These are phyloP conservation scores for Brachyalestes nurse DNA, from an alignment of 2,797 vertebrate genomes.

Conservation along the genomic window DNA sequence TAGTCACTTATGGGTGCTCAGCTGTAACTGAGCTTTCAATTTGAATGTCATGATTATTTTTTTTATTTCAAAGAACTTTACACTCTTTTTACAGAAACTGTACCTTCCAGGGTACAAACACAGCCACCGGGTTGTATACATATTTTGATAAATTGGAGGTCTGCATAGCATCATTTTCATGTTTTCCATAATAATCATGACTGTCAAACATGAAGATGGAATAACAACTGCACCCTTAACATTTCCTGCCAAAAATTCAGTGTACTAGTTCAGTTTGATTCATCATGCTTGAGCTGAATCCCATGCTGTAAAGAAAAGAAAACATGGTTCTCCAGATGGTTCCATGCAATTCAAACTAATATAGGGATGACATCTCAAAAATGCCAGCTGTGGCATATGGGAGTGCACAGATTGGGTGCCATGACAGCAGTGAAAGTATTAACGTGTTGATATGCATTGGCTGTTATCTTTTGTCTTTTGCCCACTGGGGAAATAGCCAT, in stretches of 20 bases:
- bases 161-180: no score
- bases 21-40: no score
- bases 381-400: constrained; percentile 10
- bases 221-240: constrained; percentile 6
- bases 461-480: constrained; percentile 18
- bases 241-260: constrained; percentile 2
- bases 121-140: no score
- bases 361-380: constrained; percentile 20
- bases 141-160: no score
- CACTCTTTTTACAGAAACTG: no score
- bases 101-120: no score
- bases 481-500: constrained; percentile 17
- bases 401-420: constrained; percentile 24
- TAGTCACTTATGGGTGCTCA: no score
- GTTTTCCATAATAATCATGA: no score
- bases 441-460: constrained; percentile 28
- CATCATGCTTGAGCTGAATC: constrained; percentile 3
- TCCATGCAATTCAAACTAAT: constrained; percentile 18
- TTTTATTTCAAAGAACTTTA: no score
- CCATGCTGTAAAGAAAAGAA: neutral
- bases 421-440: constrained; percentile 2
- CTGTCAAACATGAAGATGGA: neutral
- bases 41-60: no score
- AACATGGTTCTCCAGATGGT: constrained; percentile 24
- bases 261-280: constrained; percentile 32